Conservation (phyloP, 2,797 vertebrate genomes). For the Tiaroga cobitis region DNA sequence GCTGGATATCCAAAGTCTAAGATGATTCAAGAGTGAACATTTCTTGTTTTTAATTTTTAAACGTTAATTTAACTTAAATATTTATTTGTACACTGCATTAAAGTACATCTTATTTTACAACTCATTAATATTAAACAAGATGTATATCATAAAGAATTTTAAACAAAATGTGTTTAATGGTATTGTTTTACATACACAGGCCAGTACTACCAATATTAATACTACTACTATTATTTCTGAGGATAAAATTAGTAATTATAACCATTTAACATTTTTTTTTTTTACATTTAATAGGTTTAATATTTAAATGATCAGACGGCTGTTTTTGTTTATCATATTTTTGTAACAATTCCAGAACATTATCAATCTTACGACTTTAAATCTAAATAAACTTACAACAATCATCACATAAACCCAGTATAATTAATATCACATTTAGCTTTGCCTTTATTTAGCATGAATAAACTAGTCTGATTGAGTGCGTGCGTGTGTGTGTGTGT, state of each 20-base stretch:
- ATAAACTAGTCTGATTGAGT: not conserved
- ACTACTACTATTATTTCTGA: not conserved
- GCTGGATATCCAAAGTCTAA: not conserved
- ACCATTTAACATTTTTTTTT: not conserved
- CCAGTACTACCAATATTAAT: not conserved
- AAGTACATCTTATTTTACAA: not conserved
- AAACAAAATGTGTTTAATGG: not conserved
- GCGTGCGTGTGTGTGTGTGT: no score
- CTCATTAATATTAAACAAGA: not conserved
- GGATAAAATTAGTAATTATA: not conserved
- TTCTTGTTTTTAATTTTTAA: constrained; percentile 16
- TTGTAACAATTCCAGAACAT: not conserved
- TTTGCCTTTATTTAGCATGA: not conserved
- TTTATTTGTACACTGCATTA: not conserved
- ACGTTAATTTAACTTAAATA: not conserved
- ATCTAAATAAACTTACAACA: not conserved
- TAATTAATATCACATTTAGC: not conserved
- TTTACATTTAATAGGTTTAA: not conserved
- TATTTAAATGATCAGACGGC: not conserved
- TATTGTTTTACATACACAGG: not conserved
- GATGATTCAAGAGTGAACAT: not conserved
- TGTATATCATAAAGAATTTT: not conserved
- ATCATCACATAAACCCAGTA: not conserved
- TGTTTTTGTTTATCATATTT: not conserved
- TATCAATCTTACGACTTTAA: not conserved